Evolutionary conservation across 2,113 vertebrate species (phyloP), one percentile per base, ranked within the genome.

Genomic region (Pelvicachromis taeniatus): DNA sequence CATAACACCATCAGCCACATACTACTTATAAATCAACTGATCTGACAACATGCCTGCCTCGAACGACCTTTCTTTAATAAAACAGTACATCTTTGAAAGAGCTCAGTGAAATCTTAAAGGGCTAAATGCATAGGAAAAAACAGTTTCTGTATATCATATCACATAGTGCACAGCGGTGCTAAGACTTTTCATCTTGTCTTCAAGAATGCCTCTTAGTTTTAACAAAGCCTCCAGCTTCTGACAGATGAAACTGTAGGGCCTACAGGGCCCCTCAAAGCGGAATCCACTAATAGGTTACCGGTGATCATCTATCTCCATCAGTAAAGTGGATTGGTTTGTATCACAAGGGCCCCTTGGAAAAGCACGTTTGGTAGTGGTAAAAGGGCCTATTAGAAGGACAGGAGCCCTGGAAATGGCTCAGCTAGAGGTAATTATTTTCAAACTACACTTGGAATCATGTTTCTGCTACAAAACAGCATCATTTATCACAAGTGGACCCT

Each of bases 291-390:
- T 87, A 78, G 77, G 54, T 82, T 31, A 68, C 84, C 33, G 38
- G 54, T 70, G 77, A 86, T 85, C 89, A 92, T 92, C 61, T 7
- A 55, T 94, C 90, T 87, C 87, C 89, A 92, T 90, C 85, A 91
- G 68, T 21, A 83, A 85, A 92, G 93, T 91, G 33, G 84, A 94
- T 89, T 68, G 77, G 45, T 53, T 86, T 17, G 17, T 85, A 86
- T 59, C 58, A 54, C 3, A 1, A 87, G 85, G 85, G 78, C 42
- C 16, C 61, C 29, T 82, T 83, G 52, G 91, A 83, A 26, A 48
- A 21, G 33, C 59, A 63, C 1, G 1, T 17, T 63, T 63, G 59
- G 33, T 38, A 63, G 59, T 81, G 10, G 78, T 61, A n/a, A 91
- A 87, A 78, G 48, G 19, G 42, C 17, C 58, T 40, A 54, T 78